phyloP scores from a whole-genome alignment of 1,140 invertebrate species.

The Piezodorus guildinii region DNA sequence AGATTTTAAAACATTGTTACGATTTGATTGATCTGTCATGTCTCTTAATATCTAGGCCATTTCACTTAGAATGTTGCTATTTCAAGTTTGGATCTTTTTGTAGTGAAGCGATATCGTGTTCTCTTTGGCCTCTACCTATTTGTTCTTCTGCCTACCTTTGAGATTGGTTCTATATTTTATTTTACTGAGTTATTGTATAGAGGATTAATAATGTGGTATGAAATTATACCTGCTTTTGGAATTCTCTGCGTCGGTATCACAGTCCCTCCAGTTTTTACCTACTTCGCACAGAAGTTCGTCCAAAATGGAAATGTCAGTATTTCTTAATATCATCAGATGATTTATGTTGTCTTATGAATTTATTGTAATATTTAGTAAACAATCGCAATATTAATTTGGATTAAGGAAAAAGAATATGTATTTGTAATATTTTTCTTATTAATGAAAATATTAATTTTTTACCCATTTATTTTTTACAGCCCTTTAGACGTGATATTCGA shows the following conservation, averaged over 20 bases:
- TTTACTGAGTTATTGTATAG: too few relatives aligned
- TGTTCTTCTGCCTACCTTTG: too few relatives aligned
- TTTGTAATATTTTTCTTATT: neutral
- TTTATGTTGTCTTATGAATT: neutral
- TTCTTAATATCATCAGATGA: neutral
- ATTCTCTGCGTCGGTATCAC: conserved; percentile 6
- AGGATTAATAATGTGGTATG: conserved; percentile 17
- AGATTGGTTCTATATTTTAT: too few relatives aligned
- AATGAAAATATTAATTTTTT: too few relatives aligned
- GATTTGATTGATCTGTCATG: too few relatives aligned
- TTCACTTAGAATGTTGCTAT: too few relatives aligned
- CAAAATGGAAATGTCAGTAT: conserved; percentile 19
- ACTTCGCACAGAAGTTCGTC: conserved; percentile 9
- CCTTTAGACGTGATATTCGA: conserved; percentile 11
- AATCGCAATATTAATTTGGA: too few relatives aligned
- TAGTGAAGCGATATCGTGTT: neutral
- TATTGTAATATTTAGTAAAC: too few relatives aligned
- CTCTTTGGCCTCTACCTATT: neutral
- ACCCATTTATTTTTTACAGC: conserved; percentile 6
- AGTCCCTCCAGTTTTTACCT: conserved; percentile 2
- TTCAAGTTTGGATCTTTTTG: neutral
- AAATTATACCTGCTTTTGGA: conserved; percentile 18
- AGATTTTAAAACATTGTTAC: too few relatives aligned
- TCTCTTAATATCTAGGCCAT: too few relatives aligned
- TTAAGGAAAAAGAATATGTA: neutral